Percentiles rank a stretch among this genome's conserved stretches.
phyloP scores from a whole-genome alignment of 2,797 vertebrate genomes.

The Anguilla megastoma region DNA sequence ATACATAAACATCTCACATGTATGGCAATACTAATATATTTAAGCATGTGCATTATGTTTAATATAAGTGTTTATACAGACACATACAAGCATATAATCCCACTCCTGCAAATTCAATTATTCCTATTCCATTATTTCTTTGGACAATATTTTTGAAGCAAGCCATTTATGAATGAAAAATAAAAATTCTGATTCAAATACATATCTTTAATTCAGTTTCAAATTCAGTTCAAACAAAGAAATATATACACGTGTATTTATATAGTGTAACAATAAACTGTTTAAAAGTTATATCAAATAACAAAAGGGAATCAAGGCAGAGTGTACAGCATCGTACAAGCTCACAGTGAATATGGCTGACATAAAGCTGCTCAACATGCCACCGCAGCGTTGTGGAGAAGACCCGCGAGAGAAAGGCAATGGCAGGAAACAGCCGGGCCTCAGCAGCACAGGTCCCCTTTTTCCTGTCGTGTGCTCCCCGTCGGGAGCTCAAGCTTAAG shows the following conservation, averaged over 20 bases:
- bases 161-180: background rate
- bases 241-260: constrained; percentile 10
- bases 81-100: background rate
- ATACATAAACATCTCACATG: background rate
- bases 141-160: background rate
- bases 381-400: background rate
- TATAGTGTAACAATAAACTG: background rate
- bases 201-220: background rate
- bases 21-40: background rate
- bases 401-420: background rate
- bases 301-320: background rate
- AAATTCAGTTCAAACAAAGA: constrained; percentile 25
- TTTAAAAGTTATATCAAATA: background rate
- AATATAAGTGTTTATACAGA: background rate
- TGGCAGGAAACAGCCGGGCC: background rate
- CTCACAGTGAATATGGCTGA: constrained; percentile 11
- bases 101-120: background rate
- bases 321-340: background rate
- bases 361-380: background rate
- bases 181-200: background rate
- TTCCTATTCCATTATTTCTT: background rate
- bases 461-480: background rate
- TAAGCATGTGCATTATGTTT: background rate
- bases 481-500: background rate
- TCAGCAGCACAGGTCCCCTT: background rate